These are phyloP conservation scores for Scaeva pyrastri DNA, from an alignment of 2,888 invertebrate species.

Conservation along the genomic window DNA sequence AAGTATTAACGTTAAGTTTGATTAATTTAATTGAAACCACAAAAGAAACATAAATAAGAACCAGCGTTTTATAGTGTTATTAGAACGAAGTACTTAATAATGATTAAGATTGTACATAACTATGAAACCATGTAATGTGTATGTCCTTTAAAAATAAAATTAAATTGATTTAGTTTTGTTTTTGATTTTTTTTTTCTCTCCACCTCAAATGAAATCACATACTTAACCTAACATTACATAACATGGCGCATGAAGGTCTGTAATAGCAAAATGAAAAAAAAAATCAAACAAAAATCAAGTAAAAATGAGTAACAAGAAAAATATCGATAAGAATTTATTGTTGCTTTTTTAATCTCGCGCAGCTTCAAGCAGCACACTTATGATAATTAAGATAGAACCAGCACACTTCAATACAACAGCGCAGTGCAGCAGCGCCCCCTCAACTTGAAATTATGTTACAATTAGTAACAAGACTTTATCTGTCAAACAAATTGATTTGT, in stretches of 20 bases:
- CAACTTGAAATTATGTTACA: conserved; percentile 23
- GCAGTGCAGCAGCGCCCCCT: background rate
- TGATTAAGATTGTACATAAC: background rate
- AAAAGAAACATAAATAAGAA: conserved; percentile 18
- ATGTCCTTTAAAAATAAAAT: conserved; percentile 44
- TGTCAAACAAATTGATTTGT: conserved; percentile 8
- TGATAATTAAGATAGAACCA: conserved; percentile 50
- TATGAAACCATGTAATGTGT: background rate
- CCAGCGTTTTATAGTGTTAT: no score
- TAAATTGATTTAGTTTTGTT: conserved; percentile 29
- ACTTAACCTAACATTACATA: conserved; percentile 23
- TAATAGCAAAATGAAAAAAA: no score
- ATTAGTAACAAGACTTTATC: conserved; percentile 16
- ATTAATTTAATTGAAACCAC: conserved; percentile 9
- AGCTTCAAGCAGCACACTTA: conserved; percentile 26
- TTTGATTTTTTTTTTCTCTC: conserved; percentile 5
- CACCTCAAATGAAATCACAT: conserved; percentile 40
- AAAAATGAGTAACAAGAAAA: background rate
- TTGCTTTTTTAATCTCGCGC: conserved; percentile 1
- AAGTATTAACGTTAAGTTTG: background rate
- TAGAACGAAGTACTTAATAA: background rate
- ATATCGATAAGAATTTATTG: conserved; percentile 44
- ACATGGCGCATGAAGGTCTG: conserved; percentile 42
- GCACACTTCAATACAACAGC: background rate
- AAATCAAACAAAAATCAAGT: background rate